Evolutionary conservation across 2,888 invertebrate species (phyloP).

Genomic region (Pycnomerus fuliginosus): DNA sequence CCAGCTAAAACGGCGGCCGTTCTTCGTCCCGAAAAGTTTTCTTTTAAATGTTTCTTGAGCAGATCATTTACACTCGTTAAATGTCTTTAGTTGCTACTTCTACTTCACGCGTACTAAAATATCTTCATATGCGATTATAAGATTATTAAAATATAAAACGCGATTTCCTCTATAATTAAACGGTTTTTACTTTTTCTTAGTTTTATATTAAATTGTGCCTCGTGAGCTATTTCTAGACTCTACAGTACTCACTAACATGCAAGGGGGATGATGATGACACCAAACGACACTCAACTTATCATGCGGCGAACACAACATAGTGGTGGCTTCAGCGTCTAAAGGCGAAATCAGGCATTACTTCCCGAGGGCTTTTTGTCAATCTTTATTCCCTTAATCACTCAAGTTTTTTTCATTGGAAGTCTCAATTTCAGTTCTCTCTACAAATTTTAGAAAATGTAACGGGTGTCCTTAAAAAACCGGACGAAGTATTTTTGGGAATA

Average conservation of each 20-base stretch:
- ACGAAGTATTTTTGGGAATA: too few species aligned
- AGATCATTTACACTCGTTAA: constrained; percentile 33
- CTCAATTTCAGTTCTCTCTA: too few species aligned
- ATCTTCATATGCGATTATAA: constrained; percentile 47
- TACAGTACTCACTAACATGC: constrained; percentile 52
- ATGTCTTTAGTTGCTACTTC: constrained; percentile 46
- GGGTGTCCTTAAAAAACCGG: too few species aligned
- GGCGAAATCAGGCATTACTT: too few species aligned
- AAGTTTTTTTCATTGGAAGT: too few species aligned
- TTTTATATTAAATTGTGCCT: constrained; percentile 44
- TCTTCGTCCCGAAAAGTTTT: constrained; percentile 43
- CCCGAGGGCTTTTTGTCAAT: too few species aligned
- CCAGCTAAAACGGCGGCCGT: constrained; percentile 31
- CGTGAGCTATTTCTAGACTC: constrained; percentile 47
- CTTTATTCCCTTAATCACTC: too few species aligned
- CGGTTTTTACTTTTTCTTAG: too few species aligned
- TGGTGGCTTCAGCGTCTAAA: constrained; percentile 31
- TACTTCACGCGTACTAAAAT: constrained; percentile 51
- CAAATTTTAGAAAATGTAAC: too few species aligned
- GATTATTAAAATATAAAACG: constrained; percentile 52
- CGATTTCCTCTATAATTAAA: constrained; percentile 42
- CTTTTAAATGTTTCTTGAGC: constrained; percentile 36
- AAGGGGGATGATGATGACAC: constrained; percentile 39
- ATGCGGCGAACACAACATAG: constrained; percentile 46
- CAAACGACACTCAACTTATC: constrained; percentile 40